phyloP scores from a whole-genome alignment of 2,113 vertebrate genomes.

The Myocastor coypus region DNA sequence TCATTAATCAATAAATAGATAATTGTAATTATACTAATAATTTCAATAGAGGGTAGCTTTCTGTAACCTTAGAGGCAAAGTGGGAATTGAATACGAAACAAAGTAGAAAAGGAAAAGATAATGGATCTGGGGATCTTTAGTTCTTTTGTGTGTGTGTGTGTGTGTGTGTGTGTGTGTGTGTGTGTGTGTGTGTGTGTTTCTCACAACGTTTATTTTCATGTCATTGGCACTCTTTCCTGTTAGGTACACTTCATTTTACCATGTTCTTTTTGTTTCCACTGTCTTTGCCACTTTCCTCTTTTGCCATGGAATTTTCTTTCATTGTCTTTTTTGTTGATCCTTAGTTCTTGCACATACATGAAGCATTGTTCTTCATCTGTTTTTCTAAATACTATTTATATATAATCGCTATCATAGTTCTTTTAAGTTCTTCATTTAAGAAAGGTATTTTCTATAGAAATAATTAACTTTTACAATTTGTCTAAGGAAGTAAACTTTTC shows the following conservation, averaged over 20 bases:
- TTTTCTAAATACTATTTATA: neutral
- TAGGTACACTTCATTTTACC: neutral
- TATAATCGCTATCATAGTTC: neutral
- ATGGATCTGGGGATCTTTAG: neutral
- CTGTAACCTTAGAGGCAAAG: neutral
- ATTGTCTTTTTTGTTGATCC: neutral
- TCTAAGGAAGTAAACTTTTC: slow-evolving; percentile 2
- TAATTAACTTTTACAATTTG: slow-evolving; percentile 1
- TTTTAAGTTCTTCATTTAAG: slow-evolving; percentile 51
- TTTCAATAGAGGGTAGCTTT: neutral
- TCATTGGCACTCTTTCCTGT: neutral
- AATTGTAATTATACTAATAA: neutral
- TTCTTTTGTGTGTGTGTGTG: no score
- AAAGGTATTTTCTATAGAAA: neutral
- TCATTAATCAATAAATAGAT: neutral
- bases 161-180: no score
- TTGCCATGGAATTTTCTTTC: neutral
- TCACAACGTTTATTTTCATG: neutral
- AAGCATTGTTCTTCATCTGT: neutral
- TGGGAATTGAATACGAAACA: neutral
- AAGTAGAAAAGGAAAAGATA: neutral
- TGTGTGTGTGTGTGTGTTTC: no score
- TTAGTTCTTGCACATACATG: neutral
- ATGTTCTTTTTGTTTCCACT: neutral
- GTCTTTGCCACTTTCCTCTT: neutral